Evolutionary conservation across 2,113 vertebrate species (phyloP), one percentile per base, ranked within the genome.

Genomic region (Stigmatopora nigra): DNA sequence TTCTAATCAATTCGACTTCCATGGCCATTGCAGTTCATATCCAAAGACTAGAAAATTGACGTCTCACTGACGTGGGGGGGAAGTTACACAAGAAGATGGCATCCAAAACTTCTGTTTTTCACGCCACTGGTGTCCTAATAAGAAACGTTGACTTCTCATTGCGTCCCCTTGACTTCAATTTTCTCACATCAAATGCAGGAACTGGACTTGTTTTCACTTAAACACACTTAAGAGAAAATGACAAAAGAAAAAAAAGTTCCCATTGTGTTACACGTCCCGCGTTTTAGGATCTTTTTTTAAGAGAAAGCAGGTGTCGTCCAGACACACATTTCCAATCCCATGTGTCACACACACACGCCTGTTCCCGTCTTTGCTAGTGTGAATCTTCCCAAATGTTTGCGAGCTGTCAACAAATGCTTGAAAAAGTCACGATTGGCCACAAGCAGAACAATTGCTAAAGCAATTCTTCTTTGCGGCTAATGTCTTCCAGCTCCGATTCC

Each of bases 41-140:
- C 53, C 14, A 25, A 25, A 5, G 14, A 56, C 13, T 35, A 13
- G 15, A 58, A 57, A 57, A 25, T 41, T 19, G 6, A 25, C 11
- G 5, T 12, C 17, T 19, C 17, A 10, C 38, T 41, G 1, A 59
- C 19, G 41, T 4, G n/a, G 36, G 58, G 4, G n/a, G 36, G 58
- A 58, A 58, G 56, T 58, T 38, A 16, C 56, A 58, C 16, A 41
- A 35, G 31, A 19, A 6, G 53, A 57, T 20, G 69, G 61, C 22
- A 61, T 35, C 36, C 69, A 76, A 73, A 73, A 31, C 58, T 56
- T 73, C 35, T 56, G 56, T 67, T 31, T 70, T 69, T 59, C 57
- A 11, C n/a, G n/a, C 36, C 82, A 78, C 79, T 78, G 75, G 73
- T 81, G 78, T 84, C 45, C 49, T 56, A 19, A 36, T 4, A 16